Base-by-base conservation (phyloP, 2,888 invertebrate genomes). In the Thalpophila matura region DNA sequence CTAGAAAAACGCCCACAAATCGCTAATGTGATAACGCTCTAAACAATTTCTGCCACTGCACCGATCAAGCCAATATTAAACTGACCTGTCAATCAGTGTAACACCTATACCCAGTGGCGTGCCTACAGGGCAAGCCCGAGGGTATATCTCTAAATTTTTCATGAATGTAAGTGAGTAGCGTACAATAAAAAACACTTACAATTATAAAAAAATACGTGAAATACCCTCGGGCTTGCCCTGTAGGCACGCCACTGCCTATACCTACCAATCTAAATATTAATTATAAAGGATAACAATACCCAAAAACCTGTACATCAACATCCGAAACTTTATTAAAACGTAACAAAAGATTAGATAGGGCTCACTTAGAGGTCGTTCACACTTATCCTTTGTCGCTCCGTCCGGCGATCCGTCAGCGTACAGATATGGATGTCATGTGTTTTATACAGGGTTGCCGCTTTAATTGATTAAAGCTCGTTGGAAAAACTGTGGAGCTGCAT, bases 351-450 rank as follows among this genome's bases (percentile, higher is more conserved):
- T 79, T 75, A 79, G 80, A 79, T 77, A 75, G 45, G 46, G 45
- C 31, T 16, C 20, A 56, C 40, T 54, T 54, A 76, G 61, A 61
- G 79, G 78, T 79, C 80, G 40, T 79, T 80, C 79, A 80, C 80
- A 80, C 79, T 63, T 38, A 16, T 50, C 66, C 78, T 79, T 80
- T 76, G 80, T 80, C 74, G 78, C 71, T 54, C 53, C 76, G 73
- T 61, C 80, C 80, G 79, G 79, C 84, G 84, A 88, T 89, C 87
- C 83, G 87, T 89, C 89, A 89, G 79, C 79, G 79, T 60, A 76
- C 80, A 74, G 87, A 88, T 89, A 87, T 81, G 84, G 82, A 74
- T 85, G 86, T 85, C 84, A 81, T 79, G 81, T 79, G 72, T 79
- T 83, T 80, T 81, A 80, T 83, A 82, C 77, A 73, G 63, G 62